Evolutionary conservation across 2,888 invertebrate genomes (phyloP).

Genomic region (Odontocolon sp.): DNA sequence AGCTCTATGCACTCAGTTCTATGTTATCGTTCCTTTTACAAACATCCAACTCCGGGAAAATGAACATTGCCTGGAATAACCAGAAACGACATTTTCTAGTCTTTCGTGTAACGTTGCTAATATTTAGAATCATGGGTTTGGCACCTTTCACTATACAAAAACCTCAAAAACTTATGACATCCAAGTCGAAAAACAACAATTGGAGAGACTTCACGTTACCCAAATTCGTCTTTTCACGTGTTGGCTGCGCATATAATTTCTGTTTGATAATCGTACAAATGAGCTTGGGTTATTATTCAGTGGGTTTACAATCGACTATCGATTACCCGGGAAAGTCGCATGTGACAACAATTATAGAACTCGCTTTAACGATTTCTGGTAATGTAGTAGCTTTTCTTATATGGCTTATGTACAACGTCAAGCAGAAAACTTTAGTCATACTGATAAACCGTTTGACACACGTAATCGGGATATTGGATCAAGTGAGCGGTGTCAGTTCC

Average conservation of each 20-base stretch:
- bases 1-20: not conserved
- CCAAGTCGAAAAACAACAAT: not conserved
- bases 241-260: slow-evolving; percentile 56
- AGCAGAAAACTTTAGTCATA: slow-evolving; percentile 43
- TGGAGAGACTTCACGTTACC: not conserved
- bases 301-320: not conserved
- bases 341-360: slow-evolving; percentile 38
- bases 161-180: not conserved
- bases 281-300: slow-evolving; percentile 6
- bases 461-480: not conserved
- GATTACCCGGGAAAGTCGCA: slow-evolving; percentile 32
- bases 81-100: not conserved
- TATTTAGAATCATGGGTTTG: slow-evolving; percentile 23
- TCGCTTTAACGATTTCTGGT: slow-evolving; percentile 28
- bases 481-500: not conserved
- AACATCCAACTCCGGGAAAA: not conserved
- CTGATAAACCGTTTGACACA: slow-evolving; percentile 5
- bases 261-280: slow-evolving; percentile 15
- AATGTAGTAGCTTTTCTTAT: slow-evolving; percentile 18
- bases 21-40: not conserved
- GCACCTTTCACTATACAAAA: slow-evolving; percentile 29
- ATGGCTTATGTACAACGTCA: slow-evolving; percentile 38
- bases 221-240: slow-evolving; percentile 29
- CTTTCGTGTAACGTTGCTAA: not conserved
- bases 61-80: not conserved